These are phyloP conservation scores for Melanotaenia maccullochi DNA, from an alignment of 2,797 vertebrate species.

Conservation along the genomic window DNA sequence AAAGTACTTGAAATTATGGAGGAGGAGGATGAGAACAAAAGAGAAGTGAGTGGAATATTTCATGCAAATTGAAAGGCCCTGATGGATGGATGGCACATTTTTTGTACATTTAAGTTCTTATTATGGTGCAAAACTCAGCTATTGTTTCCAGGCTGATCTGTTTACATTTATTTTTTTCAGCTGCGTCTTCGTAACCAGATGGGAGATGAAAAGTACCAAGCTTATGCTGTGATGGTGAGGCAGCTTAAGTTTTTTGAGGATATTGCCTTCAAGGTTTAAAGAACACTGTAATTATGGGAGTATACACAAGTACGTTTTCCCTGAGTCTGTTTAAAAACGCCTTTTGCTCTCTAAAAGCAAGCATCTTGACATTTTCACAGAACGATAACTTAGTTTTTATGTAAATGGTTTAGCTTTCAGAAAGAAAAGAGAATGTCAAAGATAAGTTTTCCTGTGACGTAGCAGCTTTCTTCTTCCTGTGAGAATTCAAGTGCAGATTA, in stretches of 20 bases:
- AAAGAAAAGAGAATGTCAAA: not conserved
- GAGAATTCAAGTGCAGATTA: conserved; percentile 3
- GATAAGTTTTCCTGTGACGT: not conserved
- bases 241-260: conserved; percentile 98
- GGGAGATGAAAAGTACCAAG: conserved; percentile 89
- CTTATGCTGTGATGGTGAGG: conserved; percentile 90
- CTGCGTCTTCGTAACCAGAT: conserved; percentile 86
- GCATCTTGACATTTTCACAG: not conserved
- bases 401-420: conserved; percentile 8
- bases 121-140: not conserved
- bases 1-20: conserved; percentile 91
- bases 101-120: not conserved
- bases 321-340: not conserved
- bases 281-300: not conserved
- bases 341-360: not conserved
- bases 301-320: not conserved
- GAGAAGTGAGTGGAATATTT: conserved; percentile 83
- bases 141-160: conserved; percentile 8
- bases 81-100: not conserved
- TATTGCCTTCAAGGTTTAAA: conserved; percentile 77
- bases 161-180: conserved; percentile 70
- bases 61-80: not conserved
- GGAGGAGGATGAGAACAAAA: conserved; percentile 88
- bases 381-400: not conserved
- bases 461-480: not conserved